Conservation (phyloP, 1,140 invertebrate genomes). For the Cylas formicarius region DNA sequence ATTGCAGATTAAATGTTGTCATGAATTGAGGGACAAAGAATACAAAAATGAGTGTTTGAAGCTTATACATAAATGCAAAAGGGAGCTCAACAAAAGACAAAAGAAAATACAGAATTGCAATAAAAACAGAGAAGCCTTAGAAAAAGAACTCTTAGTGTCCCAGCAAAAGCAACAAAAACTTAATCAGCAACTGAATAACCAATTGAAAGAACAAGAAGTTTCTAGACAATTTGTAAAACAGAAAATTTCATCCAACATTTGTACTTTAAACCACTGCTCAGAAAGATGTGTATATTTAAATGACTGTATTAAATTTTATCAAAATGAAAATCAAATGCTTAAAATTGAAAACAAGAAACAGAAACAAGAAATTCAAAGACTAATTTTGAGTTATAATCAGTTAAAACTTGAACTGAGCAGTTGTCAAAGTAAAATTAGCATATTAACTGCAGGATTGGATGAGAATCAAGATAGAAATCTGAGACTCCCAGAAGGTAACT, state of each 20-base stretch:
- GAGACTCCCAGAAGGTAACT: background rate
- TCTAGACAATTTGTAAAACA: too few species aligned
- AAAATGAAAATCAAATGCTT: slow-evolving; percentile 17
- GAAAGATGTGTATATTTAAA: slow-evolving; percentile 9
- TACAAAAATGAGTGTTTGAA: slow-evolving; percentile 12
- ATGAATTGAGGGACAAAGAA: slow-evolving; percentile 11
- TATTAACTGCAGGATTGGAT: slow-evolving; percentile 7
- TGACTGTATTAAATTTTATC: slow-evolving; percentile 3
- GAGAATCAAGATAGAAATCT: background rate
- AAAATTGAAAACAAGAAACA: slow-evolving; percentile 8
- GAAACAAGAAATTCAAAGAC: slow-evolving; percentile 13
- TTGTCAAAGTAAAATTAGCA: slow-evolving; percentile 19
- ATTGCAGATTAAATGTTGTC: slow-evolving; percentile 10
- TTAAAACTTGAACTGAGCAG: slow-evolving; percentile 15
- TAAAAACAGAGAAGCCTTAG: slow-evolving; percentile 12
- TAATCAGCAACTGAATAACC: too few species aligned
- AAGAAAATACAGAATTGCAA: slow-evolving; percentile 7
- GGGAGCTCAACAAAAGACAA: slow-evolving; percentile 7
- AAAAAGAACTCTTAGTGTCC: slow-evolving; percentile 14
- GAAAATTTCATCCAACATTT: too few species aligned
- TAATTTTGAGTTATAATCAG: slow-evolving; percentile 5
- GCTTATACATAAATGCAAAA: slow-evolving; percentile 17
- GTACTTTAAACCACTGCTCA: slow-evolving; percentile 16
- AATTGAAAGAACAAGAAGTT: too few species aligned
- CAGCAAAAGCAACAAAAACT: too few species aligned